Conservation (phyloP, 2,113 vertebrate species). For the Clarias gariepinus region DNA sequence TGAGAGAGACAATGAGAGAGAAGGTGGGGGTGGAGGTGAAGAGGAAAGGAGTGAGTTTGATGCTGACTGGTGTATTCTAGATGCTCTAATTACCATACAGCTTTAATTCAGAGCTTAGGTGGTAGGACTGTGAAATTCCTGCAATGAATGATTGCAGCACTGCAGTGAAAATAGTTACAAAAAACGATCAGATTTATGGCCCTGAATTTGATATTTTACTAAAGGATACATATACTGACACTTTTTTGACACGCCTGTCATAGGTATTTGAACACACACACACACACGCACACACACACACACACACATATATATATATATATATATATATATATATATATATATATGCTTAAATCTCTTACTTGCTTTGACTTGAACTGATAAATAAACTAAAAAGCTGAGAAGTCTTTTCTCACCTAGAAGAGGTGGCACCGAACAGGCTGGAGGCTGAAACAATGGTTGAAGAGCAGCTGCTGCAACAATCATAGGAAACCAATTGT, state of each 20-base stretch:
- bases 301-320: no score
- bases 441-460: slow-evolving; percentile 6
- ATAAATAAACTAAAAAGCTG: slow-evolving; percentile 21
- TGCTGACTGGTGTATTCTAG: slow-evolving; percentile 50
- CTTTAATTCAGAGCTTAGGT: slow-evolving; percentile 46
- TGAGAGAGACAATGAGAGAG: neutral
- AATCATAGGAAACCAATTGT: slow-evolving; percentile 31
- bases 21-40: neutral
- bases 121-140: slow-evolving; percentile 27
- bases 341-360: no score
- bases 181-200: neutral
- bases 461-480: slow-evolving; percentile 26
- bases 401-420: slow-evolving; percentile 11
- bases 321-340: no score
- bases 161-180: neutral
- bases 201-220: neutral
- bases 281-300: no score
- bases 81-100: slow-evolving; percentile 59
- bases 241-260: neutral
- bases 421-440: slow-evolving; percentile 20
- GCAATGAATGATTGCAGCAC: neutral
- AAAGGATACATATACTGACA: neutral
- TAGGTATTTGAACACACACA: no score
- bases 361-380: slow-evolving; percentile 33
- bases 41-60: slow-evolving; percentile 27